phyloP scores from a whole-genome alignment of 2,888 invertebrate genomes.

The Conchocele bisecta region DNA sequence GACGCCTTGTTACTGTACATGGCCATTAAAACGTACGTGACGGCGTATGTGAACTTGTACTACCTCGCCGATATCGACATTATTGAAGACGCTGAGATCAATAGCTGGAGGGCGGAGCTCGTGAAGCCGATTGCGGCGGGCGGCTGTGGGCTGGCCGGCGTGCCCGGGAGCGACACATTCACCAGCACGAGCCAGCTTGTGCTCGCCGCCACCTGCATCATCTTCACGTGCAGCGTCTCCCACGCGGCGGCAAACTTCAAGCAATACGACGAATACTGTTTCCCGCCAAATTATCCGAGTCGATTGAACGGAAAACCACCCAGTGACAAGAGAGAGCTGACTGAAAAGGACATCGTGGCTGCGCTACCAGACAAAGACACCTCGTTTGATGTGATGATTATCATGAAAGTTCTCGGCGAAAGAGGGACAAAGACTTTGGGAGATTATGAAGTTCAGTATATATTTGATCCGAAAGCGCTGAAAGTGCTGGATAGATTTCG shows the following conservation, averaged over 20 bases:
- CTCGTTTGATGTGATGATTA: conserved; percentile 79
- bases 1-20: conserved; percentile 79
- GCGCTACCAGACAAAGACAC: conserved; percentile 72
- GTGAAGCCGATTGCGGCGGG: conserved; percentile 70
- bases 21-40: conserved; percentile 77
- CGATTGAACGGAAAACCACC: conserved; percentile 61
- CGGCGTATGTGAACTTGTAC: conserved; percentile 58
- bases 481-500: conserved; percentile 62
- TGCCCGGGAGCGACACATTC: conserved; percentile 53
- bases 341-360: conserved; percentile 74
- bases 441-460: conserved; percentile 80
- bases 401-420: conserved; percentile 78
- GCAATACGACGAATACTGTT: conserved; percentile 71
- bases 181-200: conserved; percentile 49
- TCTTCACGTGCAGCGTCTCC: conserved; percentile 65
- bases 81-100: conserved; percentile 69
- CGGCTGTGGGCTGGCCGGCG: conserved; percentile 75
- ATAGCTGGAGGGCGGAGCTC: conserved; percentile 79
- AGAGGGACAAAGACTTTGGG: conserved; percentile 79
- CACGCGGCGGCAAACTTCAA: conserved; percentile 65
- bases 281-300: conserved; percentile 68
- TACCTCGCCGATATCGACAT: conserved; percentile 46
- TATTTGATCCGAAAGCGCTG: conserved; percentile 73
- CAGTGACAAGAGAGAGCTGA: conserved; percentile 55
- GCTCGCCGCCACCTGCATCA: conserved; percentile 54